phyloP scores from a whole-genome alignment of 2,113 vertebrate genomes.

The Ibidorhyncha struthersii region DNA sequence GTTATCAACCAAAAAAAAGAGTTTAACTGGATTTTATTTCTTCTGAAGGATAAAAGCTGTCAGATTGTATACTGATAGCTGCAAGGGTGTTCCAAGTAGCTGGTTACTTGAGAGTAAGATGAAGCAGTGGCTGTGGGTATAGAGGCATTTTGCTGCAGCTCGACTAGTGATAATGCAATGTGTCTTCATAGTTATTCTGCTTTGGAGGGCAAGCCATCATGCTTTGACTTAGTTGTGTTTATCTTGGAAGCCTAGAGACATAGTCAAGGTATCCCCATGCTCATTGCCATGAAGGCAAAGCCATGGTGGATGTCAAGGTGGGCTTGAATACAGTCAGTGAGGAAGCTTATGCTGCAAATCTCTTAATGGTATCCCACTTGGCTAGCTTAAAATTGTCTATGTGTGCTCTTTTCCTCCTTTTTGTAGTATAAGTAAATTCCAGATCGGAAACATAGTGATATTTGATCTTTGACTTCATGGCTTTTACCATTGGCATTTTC shows the following conservation, averaged over 20 bases:
- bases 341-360: not conserved
- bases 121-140: not conserved
- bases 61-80: not conserved
- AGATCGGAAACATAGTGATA: not conserved
- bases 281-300: not conserved
- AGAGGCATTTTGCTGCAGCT: not conserved
- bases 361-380: not conserved
- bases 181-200: not conserved
- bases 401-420: not conserved
- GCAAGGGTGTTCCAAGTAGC: not conserved
- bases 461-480: not conserved
- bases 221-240: not conserved
- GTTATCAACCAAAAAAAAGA: not conserved
- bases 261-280: not conserved
- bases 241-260: not conserved
- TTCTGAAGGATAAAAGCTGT: not conserved
- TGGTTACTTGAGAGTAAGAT: not conserved
- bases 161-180: not conserved
- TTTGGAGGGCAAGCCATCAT: not conserved
- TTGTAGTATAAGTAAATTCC: not conserved
- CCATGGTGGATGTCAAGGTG: not conserved
- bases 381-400: not conserved
- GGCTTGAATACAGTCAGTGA: not conserved
- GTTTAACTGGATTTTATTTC: not conserved
- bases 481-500: not conserved